Percentiles rank a stretch among this genome's conserved stretches.
Conservation (phyloP, 64 coral and sea anemone species). For the Actinia equina region DNA sequence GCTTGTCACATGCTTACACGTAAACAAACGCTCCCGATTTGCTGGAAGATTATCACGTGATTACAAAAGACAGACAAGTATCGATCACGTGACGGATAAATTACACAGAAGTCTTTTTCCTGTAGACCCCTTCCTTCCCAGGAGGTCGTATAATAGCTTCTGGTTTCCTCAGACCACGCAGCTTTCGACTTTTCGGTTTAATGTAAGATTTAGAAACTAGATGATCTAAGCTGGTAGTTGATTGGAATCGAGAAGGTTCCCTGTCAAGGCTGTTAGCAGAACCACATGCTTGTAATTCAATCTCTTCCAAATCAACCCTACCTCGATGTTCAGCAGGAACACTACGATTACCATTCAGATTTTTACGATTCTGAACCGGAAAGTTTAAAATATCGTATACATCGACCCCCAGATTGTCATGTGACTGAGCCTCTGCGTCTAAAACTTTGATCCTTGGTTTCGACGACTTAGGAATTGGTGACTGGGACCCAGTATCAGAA, state of each 20-base stretch:
- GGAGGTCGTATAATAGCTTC: slow-evolving; percentile 60
- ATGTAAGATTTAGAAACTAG: slow-evolving; percentile 70
- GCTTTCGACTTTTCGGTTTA: slow-evolving; percentile 60
- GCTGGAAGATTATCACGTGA: not conserved
- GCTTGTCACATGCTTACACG: not conserved
- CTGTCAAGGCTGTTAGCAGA: slow-evolving; percentile 59
- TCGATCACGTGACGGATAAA: not conserved
- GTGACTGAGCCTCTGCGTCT: not conserved
- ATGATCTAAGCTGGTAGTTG: slow-evolving; percentile 69
- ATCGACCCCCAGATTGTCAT: not conserved
- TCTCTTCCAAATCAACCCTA: slow-evolving; percentile 27
- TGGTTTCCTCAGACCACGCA: slow-evolving; percentile 65
- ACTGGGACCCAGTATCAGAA: slow-evolving; percentile 16
- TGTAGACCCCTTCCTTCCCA: slow-evolving; percentile 59
- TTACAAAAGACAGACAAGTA: not conserved
- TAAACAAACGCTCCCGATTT: not conserved
- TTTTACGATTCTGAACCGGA: not conserved
- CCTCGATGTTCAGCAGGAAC: no score
- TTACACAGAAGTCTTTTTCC: slow-evolving; percentile 30
- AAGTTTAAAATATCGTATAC: not conserved
- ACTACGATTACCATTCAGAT: not conserved
- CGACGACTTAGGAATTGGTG: not conserved
- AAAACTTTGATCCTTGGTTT: not conserved
- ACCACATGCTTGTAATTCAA: slow-evolving; percentile 37
- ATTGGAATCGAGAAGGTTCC: slow-evolving; percentile 51